Evolutionary conservation across 2,797 vertebrate species (phyloP).

Genomic region (Phrynocephalus guinanensis): DNA sequence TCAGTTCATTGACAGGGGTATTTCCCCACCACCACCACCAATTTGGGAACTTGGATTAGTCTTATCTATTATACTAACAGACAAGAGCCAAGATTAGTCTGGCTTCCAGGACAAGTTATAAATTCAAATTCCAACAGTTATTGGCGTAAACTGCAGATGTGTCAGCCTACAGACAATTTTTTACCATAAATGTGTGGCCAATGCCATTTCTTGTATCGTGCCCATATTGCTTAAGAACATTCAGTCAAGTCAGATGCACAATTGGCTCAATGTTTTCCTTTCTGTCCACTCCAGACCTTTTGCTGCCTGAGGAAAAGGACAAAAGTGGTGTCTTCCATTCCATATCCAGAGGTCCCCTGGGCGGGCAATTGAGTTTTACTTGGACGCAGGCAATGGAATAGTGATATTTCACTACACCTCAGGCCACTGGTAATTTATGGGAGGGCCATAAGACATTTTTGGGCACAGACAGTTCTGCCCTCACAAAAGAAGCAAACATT

Average conservation of each 20-base stretch:
- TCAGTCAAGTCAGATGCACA: not conserved
- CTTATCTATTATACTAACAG: not conserved
- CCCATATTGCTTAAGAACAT: not conserved
- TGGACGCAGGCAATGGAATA: not conserved
- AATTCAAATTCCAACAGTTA: not conserved
- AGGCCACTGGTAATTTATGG: not conserved
- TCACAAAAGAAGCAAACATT: not conserved
- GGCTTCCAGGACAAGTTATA: not conserved
- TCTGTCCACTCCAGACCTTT: not conserved
- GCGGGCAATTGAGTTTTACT: not conserved
- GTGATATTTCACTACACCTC: not conserved
- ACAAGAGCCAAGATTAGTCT: not conserved
- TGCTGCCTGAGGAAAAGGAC: not conserved
- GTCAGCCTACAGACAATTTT: not conserved
- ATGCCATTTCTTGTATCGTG: not conserved
- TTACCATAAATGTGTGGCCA: not conserved
- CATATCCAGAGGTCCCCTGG: not conserved
- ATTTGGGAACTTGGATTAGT: constrained; percentile 1
- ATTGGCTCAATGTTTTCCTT: not conserved
- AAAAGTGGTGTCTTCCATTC: not conserved
- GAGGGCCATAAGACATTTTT: not conserved
- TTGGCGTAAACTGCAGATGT: not conserved
- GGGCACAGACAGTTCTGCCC: not conserved
- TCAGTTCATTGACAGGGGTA: not conserved
- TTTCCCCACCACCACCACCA: not conserved